Percentiles rank a stretch among this genome's conserved stretches.
These are phyloP conservation scores for Plutomurus gul DNA, from an alignment of 1,140 invertebrate species.

Conservation along the genomic window DNA sequence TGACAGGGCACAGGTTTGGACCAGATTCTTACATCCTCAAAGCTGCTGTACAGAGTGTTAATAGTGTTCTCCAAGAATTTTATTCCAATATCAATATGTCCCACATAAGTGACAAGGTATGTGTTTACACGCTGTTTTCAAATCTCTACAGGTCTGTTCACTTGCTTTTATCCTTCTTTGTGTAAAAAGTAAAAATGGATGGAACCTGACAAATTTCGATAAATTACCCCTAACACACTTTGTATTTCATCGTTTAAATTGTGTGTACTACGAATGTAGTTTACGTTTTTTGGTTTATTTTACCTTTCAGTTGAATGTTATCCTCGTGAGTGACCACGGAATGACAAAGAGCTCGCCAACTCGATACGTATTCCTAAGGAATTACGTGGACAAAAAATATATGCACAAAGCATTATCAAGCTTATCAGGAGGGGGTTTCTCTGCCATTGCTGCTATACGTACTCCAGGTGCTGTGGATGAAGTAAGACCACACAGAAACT, in stretches of 20 bases:
- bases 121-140: too few relatives aligned
- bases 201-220: too few relatives aligned
- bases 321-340: conserved; percentile 61
- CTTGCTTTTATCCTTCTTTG: too few relatives aligned
- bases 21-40: conserved; percentile 55
- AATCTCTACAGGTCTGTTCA: too few relatives aligned
- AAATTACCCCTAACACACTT: too few relatives aligned
- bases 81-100: conserved; percentile 51
- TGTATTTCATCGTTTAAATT: too few relatives aligned
- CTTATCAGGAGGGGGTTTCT: conserved; percentile 54
- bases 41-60: conserved; percentile 54
- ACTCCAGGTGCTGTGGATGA: not conserved
- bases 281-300: not conserved
- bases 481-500: too few relatives aligned
- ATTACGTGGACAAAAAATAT: conserved; percentile 53
- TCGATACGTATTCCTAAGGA: conserved; percentile 54
- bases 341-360: conserved; percentile 55
- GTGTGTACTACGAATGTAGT: too few relatives aligned
- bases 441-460: conserved; percentile 54
- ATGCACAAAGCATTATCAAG: conserved; percentile 48
- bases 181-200: too few relatives aligned
- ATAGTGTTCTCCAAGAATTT: conserved; percentile 54
- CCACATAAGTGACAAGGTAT: too few relatives aligned
- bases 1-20: conserved; percentile 55
- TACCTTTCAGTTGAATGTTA: conserved; percentile 56